Conservation (phyloP, 2,113 vertebrate species). For the Lathamus discolor region DNA sequence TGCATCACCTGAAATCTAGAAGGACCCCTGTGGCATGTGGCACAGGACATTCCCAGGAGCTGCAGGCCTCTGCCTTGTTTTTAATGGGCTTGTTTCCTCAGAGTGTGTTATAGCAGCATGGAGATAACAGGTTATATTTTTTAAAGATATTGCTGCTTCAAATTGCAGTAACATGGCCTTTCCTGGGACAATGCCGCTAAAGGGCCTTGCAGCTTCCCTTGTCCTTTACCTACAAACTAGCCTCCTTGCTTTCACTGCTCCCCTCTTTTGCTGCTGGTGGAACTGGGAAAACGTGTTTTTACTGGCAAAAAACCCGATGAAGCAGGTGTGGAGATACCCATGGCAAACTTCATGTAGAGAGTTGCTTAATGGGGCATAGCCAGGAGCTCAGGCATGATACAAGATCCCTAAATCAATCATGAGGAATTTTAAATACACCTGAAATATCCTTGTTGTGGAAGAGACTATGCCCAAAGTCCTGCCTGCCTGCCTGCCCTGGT, state of each 20-base stretch:
- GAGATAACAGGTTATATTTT: not conserved
- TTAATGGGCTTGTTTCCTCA: not conserved
- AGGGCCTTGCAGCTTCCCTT: not conserved
- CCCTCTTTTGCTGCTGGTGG: not conserved
- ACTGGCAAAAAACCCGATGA: fast-evolving
- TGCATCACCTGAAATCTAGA: slow-evolving; percentile 27
- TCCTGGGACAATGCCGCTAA: not conserved
- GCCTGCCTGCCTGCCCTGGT: not conserved
- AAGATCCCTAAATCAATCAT: not conserved
- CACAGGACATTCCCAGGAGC: not conserved
- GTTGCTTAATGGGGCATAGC: not conserved
- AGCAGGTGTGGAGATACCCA: not conserved
- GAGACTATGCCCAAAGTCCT: not conserved
- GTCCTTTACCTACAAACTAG: not conserved
- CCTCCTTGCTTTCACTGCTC: not conserved
- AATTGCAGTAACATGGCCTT: not conserved
- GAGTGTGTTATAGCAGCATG: not conserved
- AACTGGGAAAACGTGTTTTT: not conserved
- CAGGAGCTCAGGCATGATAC: not conserved
- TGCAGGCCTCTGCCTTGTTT: not conserved
- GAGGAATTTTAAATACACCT: not conserved
- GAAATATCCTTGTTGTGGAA: not conserved
- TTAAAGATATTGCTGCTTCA: not conserved
- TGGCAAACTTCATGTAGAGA: not conserved
- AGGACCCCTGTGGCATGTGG: not conserved